Conservation (phyloP, 2,797 vertebrate genomes). For the Cyclura pinguis region DNA sequence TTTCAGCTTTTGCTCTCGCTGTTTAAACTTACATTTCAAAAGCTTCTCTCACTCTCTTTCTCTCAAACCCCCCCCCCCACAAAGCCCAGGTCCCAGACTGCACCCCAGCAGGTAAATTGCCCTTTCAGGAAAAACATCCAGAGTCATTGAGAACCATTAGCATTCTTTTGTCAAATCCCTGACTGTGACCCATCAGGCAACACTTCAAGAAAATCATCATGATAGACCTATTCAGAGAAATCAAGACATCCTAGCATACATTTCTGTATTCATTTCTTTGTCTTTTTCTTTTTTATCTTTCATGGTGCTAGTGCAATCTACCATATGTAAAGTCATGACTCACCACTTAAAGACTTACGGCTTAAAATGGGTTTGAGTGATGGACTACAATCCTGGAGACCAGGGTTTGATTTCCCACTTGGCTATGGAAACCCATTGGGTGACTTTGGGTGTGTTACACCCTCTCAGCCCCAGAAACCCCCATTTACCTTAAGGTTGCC, state of each 20-base stretch:
- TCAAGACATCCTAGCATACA: background rate
- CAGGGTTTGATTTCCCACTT: no score
- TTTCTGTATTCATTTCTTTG: background rate
- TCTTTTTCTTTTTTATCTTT: background rate
- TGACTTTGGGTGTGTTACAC: no score
- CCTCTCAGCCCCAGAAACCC: no score
- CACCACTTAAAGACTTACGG: background rate
- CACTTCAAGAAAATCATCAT: slow-evolving; percentile 2
- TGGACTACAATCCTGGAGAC: no score
- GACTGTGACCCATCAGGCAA: slow-evolving; percentile 11
- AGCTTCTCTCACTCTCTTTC: background rate
- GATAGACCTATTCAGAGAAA: slow-evolving; percentile 3
- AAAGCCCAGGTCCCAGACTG: background rate
- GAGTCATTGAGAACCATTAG: background rate
- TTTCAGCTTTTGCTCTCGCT: background rate
- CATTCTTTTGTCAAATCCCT: slow-evolving; percentile 5
- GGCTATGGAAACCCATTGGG: no score
- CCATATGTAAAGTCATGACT: background rate
- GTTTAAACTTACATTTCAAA: background rate
- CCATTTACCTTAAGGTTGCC: no score
- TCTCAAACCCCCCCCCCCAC: no score
- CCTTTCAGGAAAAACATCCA: background rate
- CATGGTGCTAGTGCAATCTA: background rate
- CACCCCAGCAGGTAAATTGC: background rate
- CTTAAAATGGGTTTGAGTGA: background rate